phyloP scores from a whole-genome alignment of 2,113 vertebrate species.

The Eupsittula cactorum region DNA sequence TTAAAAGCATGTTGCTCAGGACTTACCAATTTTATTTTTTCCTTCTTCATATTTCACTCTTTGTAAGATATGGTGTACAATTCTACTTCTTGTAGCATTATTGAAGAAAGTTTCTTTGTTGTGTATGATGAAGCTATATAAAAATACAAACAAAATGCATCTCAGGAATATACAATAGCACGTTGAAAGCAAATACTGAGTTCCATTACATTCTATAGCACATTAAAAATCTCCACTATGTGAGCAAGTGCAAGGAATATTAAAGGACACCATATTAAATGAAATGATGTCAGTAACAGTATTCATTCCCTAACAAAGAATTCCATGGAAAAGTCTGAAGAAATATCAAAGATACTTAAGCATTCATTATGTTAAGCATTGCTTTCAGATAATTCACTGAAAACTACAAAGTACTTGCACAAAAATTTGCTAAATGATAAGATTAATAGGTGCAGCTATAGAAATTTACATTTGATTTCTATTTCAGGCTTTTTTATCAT shows the following conservation, averaged over 20 bases:
- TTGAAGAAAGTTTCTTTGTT: conserved; percentile 97
- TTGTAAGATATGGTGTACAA: conserved; percentile 94
- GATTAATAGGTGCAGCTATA: neutral
- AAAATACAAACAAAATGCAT: conserved; percentile 56
- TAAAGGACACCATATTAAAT: neutral
- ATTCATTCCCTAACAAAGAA: neutral
- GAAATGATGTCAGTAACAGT: neutral
- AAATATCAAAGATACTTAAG: neutral
- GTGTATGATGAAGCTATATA: conserved; percentile 92
- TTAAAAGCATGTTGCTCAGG: neutral
- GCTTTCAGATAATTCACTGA: neutral
- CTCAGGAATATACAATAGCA: neutral
- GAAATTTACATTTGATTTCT: neutral
- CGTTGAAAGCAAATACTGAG: neutral
- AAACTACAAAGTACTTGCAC: neutral
- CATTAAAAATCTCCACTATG: neutral
- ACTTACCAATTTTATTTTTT: conserved; percentile 94
- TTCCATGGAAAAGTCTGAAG: neutral
- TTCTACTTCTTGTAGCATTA: conserved; percentile 92
- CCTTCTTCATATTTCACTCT: conserved; percentile 95
- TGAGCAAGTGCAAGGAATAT: neutral
- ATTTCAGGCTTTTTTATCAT: neutral
- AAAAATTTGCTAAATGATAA: neutral
- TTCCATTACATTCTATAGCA: neutral
- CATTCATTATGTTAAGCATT: neutral